Percentiles rank a stretch among this genome's conserved stretches.
Evolutionary conservation across 2,113 vertebrate genomes (phyloP).

Genomic region (Astatotilapia flaviijosephi): DNA sequence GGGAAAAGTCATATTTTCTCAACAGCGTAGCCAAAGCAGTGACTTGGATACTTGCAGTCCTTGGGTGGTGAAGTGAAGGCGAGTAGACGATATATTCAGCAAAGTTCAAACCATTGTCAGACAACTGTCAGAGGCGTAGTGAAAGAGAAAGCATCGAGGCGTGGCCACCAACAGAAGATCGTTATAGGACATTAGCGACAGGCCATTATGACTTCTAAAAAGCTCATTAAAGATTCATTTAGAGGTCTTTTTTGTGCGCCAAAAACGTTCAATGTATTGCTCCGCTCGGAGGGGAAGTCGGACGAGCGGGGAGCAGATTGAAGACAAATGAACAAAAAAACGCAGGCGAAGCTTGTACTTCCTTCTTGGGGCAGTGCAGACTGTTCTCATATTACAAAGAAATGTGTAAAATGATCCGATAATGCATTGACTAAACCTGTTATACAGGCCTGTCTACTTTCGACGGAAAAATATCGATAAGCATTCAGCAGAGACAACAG

Average conservation of each 20-base stretch:
- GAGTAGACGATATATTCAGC: slow-evolving; percentile 66
- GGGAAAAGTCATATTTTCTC: slow-evolving; percentile 86
- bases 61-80: slow-evolving; percentile 59
- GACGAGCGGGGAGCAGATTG: slow-evolving; percentile 4
- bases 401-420: slow-evolving; percentile 85
- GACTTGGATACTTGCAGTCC: slow-evolving; percentile 43
- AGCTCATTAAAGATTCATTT: slow-evolving; percentile 98
- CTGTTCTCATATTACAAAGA: slow-evolving; percentile 85
- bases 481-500: slow-evolving; percentile 44
- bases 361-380: slow-evolving; percentile 76
- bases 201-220: slow-evolving; percentile 94
- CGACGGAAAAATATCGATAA: slow-evolving; percentile 52
- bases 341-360: slow-evolving; percentile 56
- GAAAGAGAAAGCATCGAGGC: slow-evolving; percentile 83
- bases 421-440: slow-evolving; percentile 75
- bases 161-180: slow-evolving; percentile 89
- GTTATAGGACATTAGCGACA: slow-evolving; percentile 98
- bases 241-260: slow-evolving; percentile 81
- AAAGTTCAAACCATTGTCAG: slow-evolving; percentile 92
- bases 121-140: slow-evolving; percentile 85
- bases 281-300: background rate
- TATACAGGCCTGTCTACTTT: slow-evolving; percentile 66
- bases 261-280: slow-evolving; percentile 56
- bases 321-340: slow-evolving; percentile 51
- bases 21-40: slow-evolving; percentile 54